A percentile compares a stretch with the other conserved stretches of the same genome.
Conservation (phyloP, 2,797 vertebrate genomes). For the Melanotaenia parkinsoni region DNA sequence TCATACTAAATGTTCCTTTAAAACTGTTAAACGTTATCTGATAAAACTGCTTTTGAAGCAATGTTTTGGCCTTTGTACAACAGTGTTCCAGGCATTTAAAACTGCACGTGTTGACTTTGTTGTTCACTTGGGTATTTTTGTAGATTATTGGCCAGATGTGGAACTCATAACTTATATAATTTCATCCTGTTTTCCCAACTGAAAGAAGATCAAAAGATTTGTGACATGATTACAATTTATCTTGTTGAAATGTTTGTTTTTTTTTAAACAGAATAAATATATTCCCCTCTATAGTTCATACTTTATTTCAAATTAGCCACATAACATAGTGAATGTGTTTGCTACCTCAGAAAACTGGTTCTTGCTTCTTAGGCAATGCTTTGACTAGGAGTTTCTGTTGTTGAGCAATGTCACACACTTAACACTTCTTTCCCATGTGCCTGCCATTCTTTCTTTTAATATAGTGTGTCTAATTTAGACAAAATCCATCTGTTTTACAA, state of each 20-base stretch:
- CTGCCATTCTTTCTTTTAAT: constrained; percentile 14
- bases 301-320: constrained; percentile 19
- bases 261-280: neutral
- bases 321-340: neutral
- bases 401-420: constrained; percentile 12
- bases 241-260: neutral
- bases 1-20: neutral
- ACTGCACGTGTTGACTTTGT: neutral
- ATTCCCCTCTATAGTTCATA: neutral
- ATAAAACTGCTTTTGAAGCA: neutral
- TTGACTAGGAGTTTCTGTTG: neutral
- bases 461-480: constrained; percentile 44
- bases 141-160: neutral
- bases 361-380: neutral
- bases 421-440: constrained; percentile 8
- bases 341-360: neutral
- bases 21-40: neutral
- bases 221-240: neutral
- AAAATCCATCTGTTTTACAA: constrained; percentile 57
- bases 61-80: neutral
- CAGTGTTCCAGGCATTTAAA: neutral
- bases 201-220: neutral
- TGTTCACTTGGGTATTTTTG: neutral
- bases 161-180: neutral
- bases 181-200: no score